Percentiles rank a stretch among this genome's conserved stretches.
These are phyloP conservation scores for Ptilodon capucinus DNA, from an alignment of 2,888 invertebrate genomes.

Conservation along the genomic window DNA sequence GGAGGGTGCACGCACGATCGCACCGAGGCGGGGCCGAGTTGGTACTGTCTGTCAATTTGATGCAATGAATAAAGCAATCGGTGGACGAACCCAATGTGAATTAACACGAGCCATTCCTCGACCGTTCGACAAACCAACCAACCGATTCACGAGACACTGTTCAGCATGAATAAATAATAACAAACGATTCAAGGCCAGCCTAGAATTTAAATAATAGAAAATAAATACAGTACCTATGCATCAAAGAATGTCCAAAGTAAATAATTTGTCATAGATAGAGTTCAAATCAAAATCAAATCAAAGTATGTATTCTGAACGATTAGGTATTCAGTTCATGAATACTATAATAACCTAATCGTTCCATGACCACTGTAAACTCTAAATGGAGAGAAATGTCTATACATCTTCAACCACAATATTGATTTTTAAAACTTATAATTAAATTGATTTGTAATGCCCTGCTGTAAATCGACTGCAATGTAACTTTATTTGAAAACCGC, in stretches of 20 bases:
- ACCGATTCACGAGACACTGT: neutral
- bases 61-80: slow-evolving; percentile 15
- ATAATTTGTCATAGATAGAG: neutral
- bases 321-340: no score
- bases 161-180: neutral
- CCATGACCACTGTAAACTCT: no score
- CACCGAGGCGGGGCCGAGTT: slow-evolving; percentile 38
- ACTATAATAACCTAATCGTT: no score
- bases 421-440: no score
- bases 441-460: no score
- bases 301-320: no score
- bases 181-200: neutral
- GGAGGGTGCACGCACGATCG: slow-evolving; percentile 55
- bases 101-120: slow-evolving; percentile 2
- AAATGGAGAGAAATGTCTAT: no score
- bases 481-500: no score
- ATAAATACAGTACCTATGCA: neutral
- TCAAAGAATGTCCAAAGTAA: neutral
- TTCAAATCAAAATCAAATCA: no score
- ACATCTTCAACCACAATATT: no score
- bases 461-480: no score
- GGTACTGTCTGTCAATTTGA: slow-evolving; percentile 47
- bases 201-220: neutral
- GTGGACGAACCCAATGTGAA: slow-evolving; percentile 1
- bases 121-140: neutral